Base-by-base conservation (phyloP, 1,140 invertebrate species). In the Scaptomyza pallida region DNA sequence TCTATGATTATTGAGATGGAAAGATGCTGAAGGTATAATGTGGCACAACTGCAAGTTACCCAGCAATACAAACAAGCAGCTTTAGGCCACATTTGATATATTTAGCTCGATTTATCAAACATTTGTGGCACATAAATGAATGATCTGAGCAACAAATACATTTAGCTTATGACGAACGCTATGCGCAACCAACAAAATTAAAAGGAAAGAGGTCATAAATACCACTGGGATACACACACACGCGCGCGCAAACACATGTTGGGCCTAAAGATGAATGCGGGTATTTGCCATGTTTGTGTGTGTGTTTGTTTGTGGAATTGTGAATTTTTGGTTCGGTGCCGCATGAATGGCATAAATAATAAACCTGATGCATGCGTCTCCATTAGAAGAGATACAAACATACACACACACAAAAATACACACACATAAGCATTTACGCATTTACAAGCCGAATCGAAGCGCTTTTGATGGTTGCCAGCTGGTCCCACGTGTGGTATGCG, bases 301-400 rank as follows among this genome's bases (percentile, higher is more conserved):
- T 9, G 9, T n/a, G 1, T 37, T 8, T n/a, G 41, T 16, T 5
- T n/a, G 43, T 26, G n/a, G 12, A 13, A 15, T 43, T 35, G 16
- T 47, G 21, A 73, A 78, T 78, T 72, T 52, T 65, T 41, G 16
- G 21, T 43, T n/a, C 33, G 44, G 19, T 35, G 40, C 43, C 59
- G 76, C 76, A 74, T 78, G 75, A 78, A 78, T 74, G 76, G 76
- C 76, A 78, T 78, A 74, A 78, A 78, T 78, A 78, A 78, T 78
- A 78, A 78, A 79, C 57, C 65, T 61, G 48, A 64, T 57, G 69
- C 68, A 77, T 72, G 59, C 61, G 10, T 5, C 33, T 37, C 12
- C 33, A 37, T 37, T 55, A 62, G 40, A 47, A 55, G 52, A 61
- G 19, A 44, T 8, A 72, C 26, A 59, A 16, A 48, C 56, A 43